Conservation (phyloP, 2,888 invertebrate species). For the Exocentrus adspersus region DNA sequence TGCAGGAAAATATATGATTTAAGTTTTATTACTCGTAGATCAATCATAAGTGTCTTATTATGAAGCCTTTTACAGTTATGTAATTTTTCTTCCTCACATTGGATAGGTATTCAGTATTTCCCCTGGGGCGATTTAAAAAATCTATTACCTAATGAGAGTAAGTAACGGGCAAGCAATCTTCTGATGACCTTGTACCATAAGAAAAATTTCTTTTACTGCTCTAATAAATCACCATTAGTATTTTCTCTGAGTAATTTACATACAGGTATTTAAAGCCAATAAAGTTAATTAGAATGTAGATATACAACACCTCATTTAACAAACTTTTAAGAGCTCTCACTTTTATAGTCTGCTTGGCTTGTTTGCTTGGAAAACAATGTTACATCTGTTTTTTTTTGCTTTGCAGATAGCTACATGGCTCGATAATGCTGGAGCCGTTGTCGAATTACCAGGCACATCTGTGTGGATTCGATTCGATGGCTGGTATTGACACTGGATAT, state of each 20-base stretch:
- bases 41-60: neutral
- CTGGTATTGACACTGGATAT: too few species aligned
- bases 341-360: too few species aligned
- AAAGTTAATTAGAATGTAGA: neutral
- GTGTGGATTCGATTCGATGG: too few species aligned
- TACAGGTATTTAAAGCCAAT: neutral
- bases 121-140: neutral
- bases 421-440: too few species aligned
- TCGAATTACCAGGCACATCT: too few species aligned
- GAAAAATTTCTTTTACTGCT: neutral
- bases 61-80: neutral
- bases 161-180: neutral
- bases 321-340: neutral
- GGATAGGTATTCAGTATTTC: neutral
- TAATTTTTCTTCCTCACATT: neutral
- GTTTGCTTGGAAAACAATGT: too few species aligned
- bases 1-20: too few species aligned
- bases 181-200: neutral
- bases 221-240: neutral
- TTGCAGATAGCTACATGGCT: too few species aligned
- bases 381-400: too few species aligned
- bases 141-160: neutral
- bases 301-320: too few species aligned
- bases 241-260: neutral
- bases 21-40: neutral